phyloP scores from a whole-genome alignment of 2,113 vertebrate species.

The Plecturocebus donacophilus region DNA sequence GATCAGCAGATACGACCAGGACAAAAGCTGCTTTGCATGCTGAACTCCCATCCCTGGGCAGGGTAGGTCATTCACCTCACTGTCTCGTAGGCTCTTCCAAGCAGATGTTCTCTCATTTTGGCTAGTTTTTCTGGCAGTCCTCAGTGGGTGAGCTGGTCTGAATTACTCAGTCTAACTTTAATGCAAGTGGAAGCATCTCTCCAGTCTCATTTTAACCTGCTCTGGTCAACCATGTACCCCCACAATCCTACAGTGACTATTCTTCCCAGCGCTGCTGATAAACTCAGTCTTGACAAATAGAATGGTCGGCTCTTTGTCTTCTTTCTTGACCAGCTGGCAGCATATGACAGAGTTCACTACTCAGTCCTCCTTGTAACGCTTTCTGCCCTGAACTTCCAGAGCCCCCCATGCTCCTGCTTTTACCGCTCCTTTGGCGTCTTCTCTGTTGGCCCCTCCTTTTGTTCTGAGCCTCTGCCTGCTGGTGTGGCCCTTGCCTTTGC shows the following conservation, averaged over 20 bases:
- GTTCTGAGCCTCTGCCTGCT: not conserved
- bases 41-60: not conserved
- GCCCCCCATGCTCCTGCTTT: not conserved
- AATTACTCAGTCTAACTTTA: not conserved
- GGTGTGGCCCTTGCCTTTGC: not conserved
- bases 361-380: not conserved
- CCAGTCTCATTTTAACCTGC: not conserved
- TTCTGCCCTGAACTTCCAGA: not conserved
- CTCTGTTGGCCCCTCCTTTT: not conserved
- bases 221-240: not conserved
- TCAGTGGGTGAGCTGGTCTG: not conserved
- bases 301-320: not conserved
- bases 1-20: not conserved
- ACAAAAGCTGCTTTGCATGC: not conserved
- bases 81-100: not conserved
- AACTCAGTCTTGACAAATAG: not conserved
- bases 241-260: not conserved
- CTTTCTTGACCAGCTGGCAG: not conserved
- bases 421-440: not conserved
- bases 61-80: not conserved
- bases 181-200: not conserved
- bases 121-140: not conserved
- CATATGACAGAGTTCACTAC: not conserved
- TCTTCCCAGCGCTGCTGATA: not conserved
- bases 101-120: not conserved